Base-by-base conservation (phyloP, 2,888 invertebrate genomes). In the Cepaea hortensis region DNA sequence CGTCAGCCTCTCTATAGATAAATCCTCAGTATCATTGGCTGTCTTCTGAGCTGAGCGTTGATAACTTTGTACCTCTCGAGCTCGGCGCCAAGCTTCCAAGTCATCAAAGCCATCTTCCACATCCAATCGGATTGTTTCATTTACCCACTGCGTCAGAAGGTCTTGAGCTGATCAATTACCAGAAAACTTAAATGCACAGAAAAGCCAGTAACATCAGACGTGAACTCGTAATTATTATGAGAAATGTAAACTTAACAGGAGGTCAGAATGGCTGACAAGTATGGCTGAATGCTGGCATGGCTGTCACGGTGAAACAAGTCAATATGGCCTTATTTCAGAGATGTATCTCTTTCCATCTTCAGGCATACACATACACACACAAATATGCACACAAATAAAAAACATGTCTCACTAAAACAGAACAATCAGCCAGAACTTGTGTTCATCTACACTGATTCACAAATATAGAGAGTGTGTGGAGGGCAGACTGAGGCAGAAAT, bases 131-230 rank as follows among this genome's bases (percentile, higher is more conserved):
- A 93, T 91, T 86, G 94, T 94, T 73, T 93, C 93, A 23, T 91
- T 91, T 61, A 94, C 91, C 94, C 94, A 94, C 84, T 94, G 91
- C n/a, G 91, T 91, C 68, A 94, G 88, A 18, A 94, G 88, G 20
- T 93, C 93, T 86, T 94, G 92, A 75, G 94, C 94, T 93, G 84
- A 81, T 84, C 55, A 82, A 23, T 15, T 18, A 20, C 7, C 5
- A 70, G 6, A 23, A 82, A 82, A 23, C 4, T n/a, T 50, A 35
- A 7, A 23, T 7, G 46, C 48, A 50, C 15, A 77, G 3, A 20
- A 50, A 77, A 15, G 48, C 35, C 11, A 23, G 13, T 23, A 23
- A 23, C 6, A 23, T 35, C 73, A 23, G 23, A 73, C 23, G n/a
- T 73, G 4, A 55, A 79, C 50, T 55, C 3, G 11, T 6, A 50